Conservation (phyloP, 2,113 vertebrate genomes). For the Suricata suricatta region DNA sequence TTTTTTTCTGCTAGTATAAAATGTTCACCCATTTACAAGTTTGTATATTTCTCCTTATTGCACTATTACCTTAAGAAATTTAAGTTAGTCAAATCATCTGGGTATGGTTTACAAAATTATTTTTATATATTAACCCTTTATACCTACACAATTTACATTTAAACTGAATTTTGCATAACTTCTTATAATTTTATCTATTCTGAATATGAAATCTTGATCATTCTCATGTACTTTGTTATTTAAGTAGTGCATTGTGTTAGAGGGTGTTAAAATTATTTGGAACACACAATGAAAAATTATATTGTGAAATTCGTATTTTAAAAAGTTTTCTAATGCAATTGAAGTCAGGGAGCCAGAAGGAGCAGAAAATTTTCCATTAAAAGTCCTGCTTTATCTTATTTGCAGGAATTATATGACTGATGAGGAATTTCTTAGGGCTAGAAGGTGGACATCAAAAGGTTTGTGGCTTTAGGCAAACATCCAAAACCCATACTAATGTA, state of each 20-base stretch:
- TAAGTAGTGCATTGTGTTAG: neutral
- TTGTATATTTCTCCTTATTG: neutral
- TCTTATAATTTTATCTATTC: neutral
- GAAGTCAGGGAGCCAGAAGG: conserved; percentile 25
- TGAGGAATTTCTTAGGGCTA: conserved; percentile 43
- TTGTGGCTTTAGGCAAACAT: conserved; percentile 52
- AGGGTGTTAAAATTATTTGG: neutral
- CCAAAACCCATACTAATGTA: conserved; percentile 41
- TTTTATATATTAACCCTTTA: conserved; percentile 22
- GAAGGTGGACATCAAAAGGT: conserved; percentile 50
- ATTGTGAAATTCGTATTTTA: conserved; percentile 13
- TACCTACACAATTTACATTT: neutral
- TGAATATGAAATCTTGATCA: conserved; percentile 11
- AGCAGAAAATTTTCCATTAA: conserved; percentile 13
- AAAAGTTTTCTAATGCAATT: neutral
- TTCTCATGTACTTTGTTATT: conserved; percentile 1
- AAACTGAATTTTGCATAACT: conserved; percentile 31
- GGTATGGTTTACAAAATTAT: neutral
- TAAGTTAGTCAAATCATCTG: neutral
- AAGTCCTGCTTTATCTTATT: conserved; percentile 54
- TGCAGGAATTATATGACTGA: conserved; percentile 21
- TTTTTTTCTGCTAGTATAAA: conserved; percentile 50
- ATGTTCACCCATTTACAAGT: neutral
- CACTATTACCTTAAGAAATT: conserved; percentile 40
- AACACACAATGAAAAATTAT: neutral